phyloP scores from a whole-genome alignment of 1,140 invertebrate genomes.

The Drosophila ercepeae region DNA sequence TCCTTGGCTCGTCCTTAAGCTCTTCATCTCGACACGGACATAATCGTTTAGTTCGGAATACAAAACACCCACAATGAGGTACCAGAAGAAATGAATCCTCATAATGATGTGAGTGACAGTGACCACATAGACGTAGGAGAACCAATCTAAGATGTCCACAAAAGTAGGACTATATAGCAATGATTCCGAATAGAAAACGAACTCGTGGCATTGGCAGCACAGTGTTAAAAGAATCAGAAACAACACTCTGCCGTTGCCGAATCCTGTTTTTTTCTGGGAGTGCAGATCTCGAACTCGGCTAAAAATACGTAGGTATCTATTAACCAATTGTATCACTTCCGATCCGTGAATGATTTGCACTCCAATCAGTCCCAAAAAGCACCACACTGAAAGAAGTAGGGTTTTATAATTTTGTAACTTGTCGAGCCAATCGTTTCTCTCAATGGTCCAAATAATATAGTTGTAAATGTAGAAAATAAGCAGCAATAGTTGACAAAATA shows the following conservation, averaged over 20 bases:
- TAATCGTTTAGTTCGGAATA: slow-evolving; percentile 7
- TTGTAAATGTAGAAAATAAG: background rate
- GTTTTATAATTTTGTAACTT: background rate
- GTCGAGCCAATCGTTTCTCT: background rate
- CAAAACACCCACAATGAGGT: background rate
- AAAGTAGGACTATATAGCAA: background rate
- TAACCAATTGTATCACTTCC: background rate
- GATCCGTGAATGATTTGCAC: background rate
- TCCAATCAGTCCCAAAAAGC: background rate
- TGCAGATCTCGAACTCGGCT: background rate
- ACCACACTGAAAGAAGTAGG: background rate
- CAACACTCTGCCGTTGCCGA: background rate
- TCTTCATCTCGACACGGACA: background rate
- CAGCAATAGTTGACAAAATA: background rate
- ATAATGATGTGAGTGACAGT: background rate
- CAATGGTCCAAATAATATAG: background rate
- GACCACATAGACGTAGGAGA: background rate
- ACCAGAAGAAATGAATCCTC: slow-evolving; percentile 1
- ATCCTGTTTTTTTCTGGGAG: background rate
- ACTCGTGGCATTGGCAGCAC: background rate
- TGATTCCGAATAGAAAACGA: background rate
- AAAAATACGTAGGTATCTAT: background rate
- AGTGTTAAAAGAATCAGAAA: background rate
- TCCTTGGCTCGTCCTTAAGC: background rate
- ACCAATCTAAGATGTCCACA: background rate